phyloP scores from a whole-genome alignment of 2,797 vertebrate species.

The Eospalax fontanierii region DNA sequence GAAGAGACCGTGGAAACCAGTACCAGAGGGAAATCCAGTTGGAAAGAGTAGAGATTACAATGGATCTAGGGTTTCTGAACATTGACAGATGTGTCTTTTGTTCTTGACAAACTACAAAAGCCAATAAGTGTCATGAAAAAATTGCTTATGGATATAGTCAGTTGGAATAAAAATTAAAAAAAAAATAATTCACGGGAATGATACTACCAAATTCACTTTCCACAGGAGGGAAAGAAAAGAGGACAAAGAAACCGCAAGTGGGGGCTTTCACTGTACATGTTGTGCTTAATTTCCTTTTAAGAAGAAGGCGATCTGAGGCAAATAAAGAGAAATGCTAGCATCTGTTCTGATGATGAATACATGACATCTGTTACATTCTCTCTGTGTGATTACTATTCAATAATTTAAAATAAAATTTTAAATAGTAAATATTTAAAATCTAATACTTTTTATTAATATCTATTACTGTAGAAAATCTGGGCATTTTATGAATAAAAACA shows the following conservation, averaged over 20 bases:
- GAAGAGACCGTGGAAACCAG: constrained; percentile 25
- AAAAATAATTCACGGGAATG: constrained; percentile 39
- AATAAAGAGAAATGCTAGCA: constrained; percentile 69
- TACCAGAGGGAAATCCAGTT: constrained; percentile 43
- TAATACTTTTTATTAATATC: constrained; percentile 56
- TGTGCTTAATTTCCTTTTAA: constrained; percentile 55
- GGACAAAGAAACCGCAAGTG: background rate
- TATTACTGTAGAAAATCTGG: constrained; percentile 37
- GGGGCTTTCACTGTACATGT: background rate
- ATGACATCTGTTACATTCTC: constrained; percentile 67
- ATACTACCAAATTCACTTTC: constrained; percentile 18
- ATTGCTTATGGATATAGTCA: background rate
- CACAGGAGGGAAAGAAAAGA: background rate
- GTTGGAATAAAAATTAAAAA: constrained; percentile 5
- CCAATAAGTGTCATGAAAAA: background rate
- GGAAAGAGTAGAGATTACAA: constrained; percentile 25
- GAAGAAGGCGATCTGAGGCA: constrained; percentile 55
- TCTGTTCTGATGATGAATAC: constrained; percentile 57
- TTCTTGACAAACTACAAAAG: constrained; percentile 1
- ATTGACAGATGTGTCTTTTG: background rate
- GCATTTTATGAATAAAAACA: constrained; percentile 49
- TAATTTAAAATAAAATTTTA: constrained; percentile 71
- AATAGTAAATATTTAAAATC: constrained; percentile 67
- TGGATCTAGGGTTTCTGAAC: background rate
- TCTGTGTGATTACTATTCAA: constrained; percentile 64